A percentile compares a stretch with the other conserved stretches of the same genome.
phyloP scores from a whole-genome alignment of 2,797 vertebrate genomes.

The Lacerta viridis region DNA sequence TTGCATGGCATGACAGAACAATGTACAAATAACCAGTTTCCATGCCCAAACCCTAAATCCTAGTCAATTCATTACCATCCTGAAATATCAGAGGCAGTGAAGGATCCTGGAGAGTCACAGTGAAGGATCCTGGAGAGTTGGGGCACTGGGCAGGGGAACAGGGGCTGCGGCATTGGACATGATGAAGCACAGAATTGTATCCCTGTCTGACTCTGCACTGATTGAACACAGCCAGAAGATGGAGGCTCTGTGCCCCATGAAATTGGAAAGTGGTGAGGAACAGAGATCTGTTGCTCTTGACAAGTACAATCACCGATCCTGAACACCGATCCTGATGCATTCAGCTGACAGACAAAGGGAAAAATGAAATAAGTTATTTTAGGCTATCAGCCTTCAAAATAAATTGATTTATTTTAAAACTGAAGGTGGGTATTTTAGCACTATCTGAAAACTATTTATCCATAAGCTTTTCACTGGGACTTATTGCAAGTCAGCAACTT shows the following conservation, averaged over 20 bases:
- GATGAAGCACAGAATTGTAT: not conserved
- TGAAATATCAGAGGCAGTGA: not conserved
- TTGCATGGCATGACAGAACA: too few relatives aligned
- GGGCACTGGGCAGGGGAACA: not conserved
- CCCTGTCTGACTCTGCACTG: not conserved
- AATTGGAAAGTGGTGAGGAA: not conserved
- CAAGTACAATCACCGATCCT: not conserved
- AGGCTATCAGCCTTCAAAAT: not conserved
- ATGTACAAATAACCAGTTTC: too few relatives aligned
- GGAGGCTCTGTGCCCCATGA: not conserved
- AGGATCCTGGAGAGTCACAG: not conserved
- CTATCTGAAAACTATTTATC: conserved; percentile 10
- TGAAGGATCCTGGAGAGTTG: not conserved
- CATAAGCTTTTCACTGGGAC: not conserved
- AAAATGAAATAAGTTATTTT: not conserved
- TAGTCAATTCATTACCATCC: not conserved
- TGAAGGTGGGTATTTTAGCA: not conserved
- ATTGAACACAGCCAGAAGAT: not conserved
- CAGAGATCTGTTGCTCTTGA: not conserved
- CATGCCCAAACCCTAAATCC: not conserved
- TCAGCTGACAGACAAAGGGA: not conserved
- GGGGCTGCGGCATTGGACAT: not conserved
- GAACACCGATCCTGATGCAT: too few relatives aligned
- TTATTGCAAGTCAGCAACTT: not conserved
- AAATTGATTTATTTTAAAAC: not conserved